Conservation (phyloP, 2,888 invertebrate species). For the Tanypteryx hageni region DNA sequence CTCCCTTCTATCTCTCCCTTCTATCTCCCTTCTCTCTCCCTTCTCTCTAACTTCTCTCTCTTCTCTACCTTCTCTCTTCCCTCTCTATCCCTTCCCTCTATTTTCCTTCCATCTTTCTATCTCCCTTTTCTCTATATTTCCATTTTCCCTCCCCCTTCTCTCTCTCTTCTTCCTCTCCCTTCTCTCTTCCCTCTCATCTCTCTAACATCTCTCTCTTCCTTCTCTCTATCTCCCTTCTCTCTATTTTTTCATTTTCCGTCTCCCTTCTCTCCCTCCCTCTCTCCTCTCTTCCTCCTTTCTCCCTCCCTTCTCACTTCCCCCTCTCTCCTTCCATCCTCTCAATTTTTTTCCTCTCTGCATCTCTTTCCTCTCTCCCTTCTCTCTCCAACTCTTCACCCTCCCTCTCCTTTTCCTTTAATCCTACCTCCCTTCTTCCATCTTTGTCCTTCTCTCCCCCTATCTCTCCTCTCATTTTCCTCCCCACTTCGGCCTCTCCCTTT, state of each 20-base stretch:
- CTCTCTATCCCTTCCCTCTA: neutral
- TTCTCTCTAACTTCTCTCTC: neutral
- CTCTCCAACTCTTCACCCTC: neutral
- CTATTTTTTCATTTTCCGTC: neutral
- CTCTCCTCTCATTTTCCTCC: neutral
- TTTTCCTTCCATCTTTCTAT: neutral
- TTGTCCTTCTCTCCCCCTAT: neutral
- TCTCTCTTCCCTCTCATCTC: neutral
- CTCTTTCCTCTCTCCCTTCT: neutral
- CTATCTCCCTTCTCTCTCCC: neutral
- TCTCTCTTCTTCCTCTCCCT: neutral
- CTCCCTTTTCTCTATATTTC: neutral
- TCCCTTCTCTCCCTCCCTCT: neutral
- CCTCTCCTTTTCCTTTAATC: neutral
- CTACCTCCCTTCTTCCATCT: neutral
- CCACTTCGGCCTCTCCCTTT: neutral
- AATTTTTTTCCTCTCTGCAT: neutral
- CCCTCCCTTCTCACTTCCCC: neutral
- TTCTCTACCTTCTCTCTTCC: neutral
- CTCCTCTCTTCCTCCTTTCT: neutral
- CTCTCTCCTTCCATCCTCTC: neutral
- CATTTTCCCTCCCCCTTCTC: no score
- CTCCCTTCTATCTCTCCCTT: neutral
- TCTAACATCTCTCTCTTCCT: neutral
- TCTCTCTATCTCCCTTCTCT: no score